Evolutionary conservation across 2,888 invertebrate species (phyloP), one percentile per base, ranked within the genome.

Genomic region (Tigriopus californicus): DNA sequence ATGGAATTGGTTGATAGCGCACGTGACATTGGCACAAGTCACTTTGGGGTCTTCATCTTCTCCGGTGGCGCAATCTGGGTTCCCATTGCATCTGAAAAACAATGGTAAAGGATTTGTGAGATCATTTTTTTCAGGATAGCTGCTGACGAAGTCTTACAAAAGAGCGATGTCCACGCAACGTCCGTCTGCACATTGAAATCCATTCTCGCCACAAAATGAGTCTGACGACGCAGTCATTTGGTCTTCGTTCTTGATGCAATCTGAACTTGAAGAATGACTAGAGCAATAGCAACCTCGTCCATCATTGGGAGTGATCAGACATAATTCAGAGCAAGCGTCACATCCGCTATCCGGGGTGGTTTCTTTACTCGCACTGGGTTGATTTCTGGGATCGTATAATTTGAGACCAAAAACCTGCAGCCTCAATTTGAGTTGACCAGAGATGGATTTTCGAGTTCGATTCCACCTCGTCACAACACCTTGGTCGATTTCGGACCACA

Each of bases 401-500:
- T 78, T 78, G 54, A 88, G 73, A 69, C 83, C 72, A 66, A 68
- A 71, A 18, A 71, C 60, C 8, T 64, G 63, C 1, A 61, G 63
- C 42, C 59, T 62, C 48, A 63, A 61, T 11, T 56, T 13, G 12
- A 58, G 51, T 67, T 69, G 69, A 44, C 74, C 68, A 59, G 72
- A 71, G 25, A 75, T 67, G 49, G 69, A 70, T n/a, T 68, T 70
- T 42, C 70, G 71, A 6, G 65, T 67, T 13, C 77, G 69, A 64
- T 74, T 72, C 54, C 76, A 73, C 11, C 73, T 71, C 65, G 76
- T 74, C 1, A 80, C 74, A 2, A 73, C 74, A 60, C 81, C 82
- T 66, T 79, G 75, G 64, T 76, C 76, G 69, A 79, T 79, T 71
- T 84, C 85, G 64, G 80, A 80, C 80, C 81, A 85, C 67, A 79